phyloP scores from a whole-genome alignment of 2,113 vertebrate species.

The Pao palembangensis region DNA sequence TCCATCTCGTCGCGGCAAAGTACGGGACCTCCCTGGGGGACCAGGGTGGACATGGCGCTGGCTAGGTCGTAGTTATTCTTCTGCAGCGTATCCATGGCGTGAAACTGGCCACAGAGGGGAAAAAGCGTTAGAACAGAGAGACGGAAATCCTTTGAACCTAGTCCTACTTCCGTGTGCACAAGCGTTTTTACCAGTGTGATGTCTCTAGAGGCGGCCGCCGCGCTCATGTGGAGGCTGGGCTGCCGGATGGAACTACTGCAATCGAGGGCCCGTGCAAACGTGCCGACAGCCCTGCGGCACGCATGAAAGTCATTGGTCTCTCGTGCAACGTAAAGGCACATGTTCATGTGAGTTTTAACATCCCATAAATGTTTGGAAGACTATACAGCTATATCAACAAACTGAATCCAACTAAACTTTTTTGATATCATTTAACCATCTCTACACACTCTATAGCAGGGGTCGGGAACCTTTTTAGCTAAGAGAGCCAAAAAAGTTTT shows the following conservation, averaged over 20 bases:
- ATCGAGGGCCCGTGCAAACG: slow-evolving; percentile 89
- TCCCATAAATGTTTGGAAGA: too few relatives aligned
- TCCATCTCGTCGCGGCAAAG: slow-evolving; percentile 94
- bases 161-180: too few relatives aligned
- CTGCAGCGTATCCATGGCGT: slow-evolving; percentile 91
- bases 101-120: slow-evolving; percentile 74
- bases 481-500: too few relatives aligned
- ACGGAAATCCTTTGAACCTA: neutral
- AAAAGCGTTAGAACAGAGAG: neutral
- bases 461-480: too few relatives aligned
- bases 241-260: slow-evolving; percentile 96
- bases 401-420: too few relatives aligned
- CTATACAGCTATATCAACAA: too few relatives aligned
- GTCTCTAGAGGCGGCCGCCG: slow-evolving; percentile 88
- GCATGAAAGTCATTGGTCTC: neutral
- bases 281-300: slow-evolving; percentile 85
- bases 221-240: slow-evolving; percentile 95
- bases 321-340: too few relatives aligned
- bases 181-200: slow-evolving; percentile 84
- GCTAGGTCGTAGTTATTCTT: slow-evolving; percentile 89
- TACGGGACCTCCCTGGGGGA: slow-evolving; percentile 89
- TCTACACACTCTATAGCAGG: too few relatives aligned
- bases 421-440: too few relatives aligned
- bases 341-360: too few relatives aligned
- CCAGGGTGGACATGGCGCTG: slow-evolving; percentile 90